Percentiles rank a stretch among this genome's conserved stretches.
Conservation (phyloP, 1,140 invertebrate species). For the Thaumetopoea pityocampa region DNA sequence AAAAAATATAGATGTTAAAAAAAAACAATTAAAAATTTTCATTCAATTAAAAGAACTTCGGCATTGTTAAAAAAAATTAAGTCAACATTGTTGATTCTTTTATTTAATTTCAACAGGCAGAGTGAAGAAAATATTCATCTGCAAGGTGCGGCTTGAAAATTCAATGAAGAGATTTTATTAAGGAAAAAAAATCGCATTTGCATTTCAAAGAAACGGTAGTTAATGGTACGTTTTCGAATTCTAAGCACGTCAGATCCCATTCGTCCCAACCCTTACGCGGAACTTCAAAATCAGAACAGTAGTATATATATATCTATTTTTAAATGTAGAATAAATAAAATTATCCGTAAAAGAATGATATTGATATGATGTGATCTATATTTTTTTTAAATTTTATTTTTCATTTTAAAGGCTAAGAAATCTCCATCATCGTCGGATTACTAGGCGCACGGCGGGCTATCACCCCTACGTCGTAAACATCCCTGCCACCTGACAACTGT, state of each 20-base stretch:
- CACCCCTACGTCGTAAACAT: no score
- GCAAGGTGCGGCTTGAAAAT: conserved; percentile 61
- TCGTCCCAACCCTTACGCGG: conserved; percentile 58
- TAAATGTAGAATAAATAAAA: no score
- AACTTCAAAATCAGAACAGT: conserved; percentile 34
- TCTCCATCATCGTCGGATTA: no score
- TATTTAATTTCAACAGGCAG: conserved; percentile 45
- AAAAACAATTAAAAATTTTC: conserved; percentile 2
- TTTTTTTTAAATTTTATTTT: no score
- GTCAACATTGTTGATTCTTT: conserved; percentile 34
- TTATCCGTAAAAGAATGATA: no score
- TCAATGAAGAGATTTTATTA: conserved; percentile 70
- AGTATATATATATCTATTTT: no score
- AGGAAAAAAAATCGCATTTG: conserved; percentile 66
- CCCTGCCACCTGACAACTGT: no score
- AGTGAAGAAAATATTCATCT: conserved; percentile 58
- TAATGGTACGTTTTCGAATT: conserved; percentile 65
- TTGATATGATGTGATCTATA: no score
- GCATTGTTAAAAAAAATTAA: conserved; percentile 9
- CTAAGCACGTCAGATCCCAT: conserved; percentile 60
- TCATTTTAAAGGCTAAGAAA: no score
- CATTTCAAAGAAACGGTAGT: conserved; percentile 69
- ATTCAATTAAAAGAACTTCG: conserved; percentile 6
- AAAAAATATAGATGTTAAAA: background rate
- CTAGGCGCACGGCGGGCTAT: no score